Evolutionary conservation across 2,888 invertebrate genomes (phyloP), one percentile per base, ranked within the genome.

Genomic region (Lymantria monacha): DNA sequence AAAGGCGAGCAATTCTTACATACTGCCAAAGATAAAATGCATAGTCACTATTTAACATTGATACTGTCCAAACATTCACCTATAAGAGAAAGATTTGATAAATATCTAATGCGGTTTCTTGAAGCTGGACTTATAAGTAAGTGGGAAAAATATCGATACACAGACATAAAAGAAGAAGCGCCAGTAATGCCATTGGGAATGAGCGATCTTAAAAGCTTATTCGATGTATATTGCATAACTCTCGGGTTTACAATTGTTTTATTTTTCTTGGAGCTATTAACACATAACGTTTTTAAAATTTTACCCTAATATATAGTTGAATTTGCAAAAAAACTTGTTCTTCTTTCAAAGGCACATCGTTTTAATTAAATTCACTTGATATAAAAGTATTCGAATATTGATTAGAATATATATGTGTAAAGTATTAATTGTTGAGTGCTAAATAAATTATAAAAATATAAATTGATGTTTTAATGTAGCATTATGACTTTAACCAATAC

Each of bases 1-100:
- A 76, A 81, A 49, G 91, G 91, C 0, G 76, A 87, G 55, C 87
- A 87, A 57, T 90, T 81, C 66, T 59, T 91, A 38, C 91, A 92
- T 51, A 69, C 91, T 10, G 83, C 85, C 0, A 66, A 69, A 53
- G 89, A 91, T 47, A 80, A 79, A 69, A 75, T 90, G 14, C 92
- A 92, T 49, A 89, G 81, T 57, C 74, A 85, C 57, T 90, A 86
- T 59, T 68, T 91, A 15, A 77, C 72, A 11, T 79, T 85, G 66
- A 55, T 88, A 42, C 61, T 87, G 5, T 74, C 76, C 0, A 83
- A 77, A 63, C 51, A 90, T 63, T 89, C 87, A 0, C 76, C 84
- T 0, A 41, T 91, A 13, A 81, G 85, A 0, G 72, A 76, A 3
- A 60, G 70, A 12, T 80, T 79, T 15, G 83, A 83, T 59, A 76